Base-by-base conservation (phyloP, 2,797 vertebrate species). In the Sphenopsis melanotis region DNA sequence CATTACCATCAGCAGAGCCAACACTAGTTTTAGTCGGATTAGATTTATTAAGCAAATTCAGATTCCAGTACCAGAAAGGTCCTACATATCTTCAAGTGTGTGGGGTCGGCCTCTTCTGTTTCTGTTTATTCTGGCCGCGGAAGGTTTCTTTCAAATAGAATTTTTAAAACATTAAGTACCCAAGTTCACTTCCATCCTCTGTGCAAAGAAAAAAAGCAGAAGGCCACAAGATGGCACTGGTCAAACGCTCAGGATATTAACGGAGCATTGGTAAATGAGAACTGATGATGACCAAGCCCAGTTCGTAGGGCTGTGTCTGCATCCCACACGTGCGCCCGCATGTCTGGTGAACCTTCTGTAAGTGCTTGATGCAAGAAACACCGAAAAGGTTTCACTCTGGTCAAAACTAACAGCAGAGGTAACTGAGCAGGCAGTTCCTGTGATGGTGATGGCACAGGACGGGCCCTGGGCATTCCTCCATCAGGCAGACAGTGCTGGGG, bases 211-310 rank as follows among this genome's bases (percentile, higher is more conserved):
- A 9, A 20, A 22, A 19, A 11, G 10, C 15, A 32, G 15, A 12
- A 34, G 36, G 52, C 95, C 96, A 95, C 95, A 85, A 96, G 96
- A 85, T 97, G 96, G 94, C 94, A 91, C 79, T 87, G 94, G 92
- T 78, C 85, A 93, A 89, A 91, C 79, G 1, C 57, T 55, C 11
- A 17, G 72, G 32, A 60, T 64, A 60, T 32, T 10, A 24, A 15
- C 6, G 57, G 32, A 19, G 4, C 3, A 1, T 2, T 32, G 36
- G 12, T 20, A 7, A 64, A 22, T 0, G n/a, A 64, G 37, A n/a
- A 4, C 10, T 11, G 50, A 29, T n/a, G 16, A 41, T 49, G 64
- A 23, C 19, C 26, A 10, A 72, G 15, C 8, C 6, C n/a, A 15
- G 13, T 13, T 76, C 29, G 59, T 23, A 36, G 55, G 59, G 68